Percentiles rank a stretch among this genome's conserved stretches.
Evolutionary conservation across 2,113 vertebrate genomes (phyloP).

Genomic region (Laticauda colubrina): DNA sequence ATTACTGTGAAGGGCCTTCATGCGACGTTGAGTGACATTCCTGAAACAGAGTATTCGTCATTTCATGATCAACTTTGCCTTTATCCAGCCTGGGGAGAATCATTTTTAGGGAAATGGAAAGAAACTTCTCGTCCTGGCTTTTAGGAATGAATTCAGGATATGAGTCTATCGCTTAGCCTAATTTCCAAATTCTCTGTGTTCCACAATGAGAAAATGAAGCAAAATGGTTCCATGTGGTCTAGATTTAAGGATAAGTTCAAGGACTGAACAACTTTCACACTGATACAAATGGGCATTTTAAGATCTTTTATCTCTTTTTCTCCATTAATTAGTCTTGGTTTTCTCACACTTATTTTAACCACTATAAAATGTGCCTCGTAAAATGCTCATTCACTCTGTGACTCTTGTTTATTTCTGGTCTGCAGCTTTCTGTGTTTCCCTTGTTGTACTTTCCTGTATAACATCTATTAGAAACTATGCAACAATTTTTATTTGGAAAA

Average conservation of each 20-base stretch:
- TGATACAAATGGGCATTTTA: not conserved
- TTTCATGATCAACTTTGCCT: not conserved
- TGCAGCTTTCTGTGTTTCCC: not conserved
- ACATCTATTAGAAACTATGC: not conserved
- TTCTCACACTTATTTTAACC: not conserved
- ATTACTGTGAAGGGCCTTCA: not conserved
- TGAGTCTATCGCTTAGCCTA: not conserved
- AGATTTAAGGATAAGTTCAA: not conserved
- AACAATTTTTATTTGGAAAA: not conserved
- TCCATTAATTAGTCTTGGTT: not conserved
- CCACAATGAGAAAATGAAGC: not conserved
- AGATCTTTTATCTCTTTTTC: not conserved
- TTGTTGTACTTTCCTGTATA: not conserved
- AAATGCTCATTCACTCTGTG: not conserved
- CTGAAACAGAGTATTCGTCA: not conserved
- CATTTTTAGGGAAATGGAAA: not conserved
- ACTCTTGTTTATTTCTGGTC: not conserved
- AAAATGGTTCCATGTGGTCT: not conserved
- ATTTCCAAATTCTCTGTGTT: not conserved
- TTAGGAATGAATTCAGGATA: not conserved
- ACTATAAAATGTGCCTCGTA: not conserved
- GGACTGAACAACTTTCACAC: not conserved
- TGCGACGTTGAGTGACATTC: not conserved
- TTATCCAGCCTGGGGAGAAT: not conserved
- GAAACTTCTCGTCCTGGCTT: not conserved